Evolutionary conservation across 1,140 invertebrate species (phyloP), one percentile per base, ranked within the genome.

Genomic region (Elysia chlorotica): DNA sequence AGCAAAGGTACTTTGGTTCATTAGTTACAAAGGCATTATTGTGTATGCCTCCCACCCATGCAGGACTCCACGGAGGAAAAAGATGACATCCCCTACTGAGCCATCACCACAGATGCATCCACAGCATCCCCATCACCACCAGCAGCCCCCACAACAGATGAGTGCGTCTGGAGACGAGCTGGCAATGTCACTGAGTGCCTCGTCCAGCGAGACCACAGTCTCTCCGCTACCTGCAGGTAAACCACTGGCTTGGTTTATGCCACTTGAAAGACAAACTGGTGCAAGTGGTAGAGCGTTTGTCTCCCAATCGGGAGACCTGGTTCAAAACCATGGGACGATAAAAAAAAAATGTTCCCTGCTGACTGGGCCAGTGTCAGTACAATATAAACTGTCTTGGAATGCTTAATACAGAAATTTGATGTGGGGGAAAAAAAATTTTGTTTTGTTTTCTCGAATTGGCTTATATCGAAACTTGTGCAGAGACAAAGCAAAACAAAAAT

Each of bases 61-160:
- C 56, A 67, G 65, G n/a, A 33, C 38, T 17, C 61, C 54, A 63
- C 69, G 65, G 53, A 59, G 57, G 73, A 76, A 74, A 68, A 70
- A 74, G 67, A 38, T 62, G 36, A 74, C 62, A 23, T 78, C 79
- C n/a, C 76, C 77, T 5, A 74, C 56, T 68, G 74, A 75, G 38
- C 65, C 67, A 23, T 56, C 70, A 41, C 38, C 67, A 21, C 37
- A 63, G 35, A 35, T 57, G 3, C 30, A 56, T 2, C 30, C 67
- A 5, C 56, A 61, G 2, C 14, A 35, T 19, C 33, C 59, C 54
- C 74, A 63, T 41, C 59, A 67, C 4, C 31, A 35, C 28, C 31
- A 61, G 38, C 65, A 5, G 28, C 35, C 37, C 1, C 31, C 57
- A 28, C 59, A 57, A 30, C 65, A 36, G 37, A n/a, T 2, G 10